Percentiles rank a stretch among this genome's conserved stretches.
Conservation (phyloP, 2,888 invertebrate species). For the Drosophila anomelani region DNA sequence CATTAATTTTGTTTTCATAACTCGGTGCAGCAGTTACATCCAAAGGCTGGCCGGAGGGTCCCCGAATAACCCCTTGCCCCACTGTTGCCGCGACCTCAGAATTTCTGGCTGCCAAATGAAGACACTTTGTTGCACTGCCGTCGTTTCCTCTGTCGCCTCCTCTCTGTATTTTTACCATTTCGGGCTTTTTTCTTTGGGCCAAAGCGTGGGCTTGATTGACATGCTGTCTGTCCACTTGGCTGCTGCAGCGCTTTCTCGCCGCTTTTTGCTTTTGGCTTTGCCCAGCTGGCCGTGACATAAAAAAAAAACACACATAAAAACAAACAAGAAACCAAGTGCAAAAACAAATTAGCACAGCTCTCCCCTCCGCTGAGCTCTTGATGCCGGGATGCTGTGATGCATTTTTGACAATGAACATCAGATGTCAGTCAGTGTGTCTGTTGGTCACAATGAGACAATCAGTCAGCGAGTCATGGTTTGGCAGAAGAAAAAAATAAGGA, state of each 20-base stretch:
- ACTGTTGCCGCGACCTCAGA: constrained; percentile 2
- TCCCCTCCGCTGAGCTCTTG: constrained; percentile 21
- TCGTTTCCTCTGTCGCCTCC: constrained; percentile 11
- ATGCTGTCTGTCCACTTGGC: constrained; percentile 56
- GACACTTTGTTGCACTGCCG: constrained; percentile 65
- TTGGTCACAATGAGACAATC: constrained; percentile 33
- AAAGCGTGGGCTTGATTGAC: constrained; percentile 71
- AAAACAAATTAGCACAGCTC: constrained; percentile 67
- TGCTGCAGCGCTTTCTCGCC: constrained; percentile 45
- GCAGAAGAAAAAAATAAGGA: neutral
- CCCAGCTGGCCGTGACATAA: constrained; percentile 68
- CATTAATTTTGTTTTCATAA: constrained; percentile 79
- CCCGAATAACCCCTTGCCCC: constrained; percentile 11
- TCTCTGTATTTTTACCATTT: constrained; percentile 35
- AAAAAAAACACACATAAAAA: constrained; percentile 21
- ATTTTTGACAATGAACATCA: constrained; percentile 76
- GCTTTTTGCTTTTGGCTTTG: constrained; percentile 54
- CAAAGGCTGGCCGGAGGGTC: constrained; percentile 15
- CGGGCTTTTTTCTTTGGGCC: constrained; percentile 35
- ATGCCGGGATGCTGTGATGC: constrained; percentile 46
- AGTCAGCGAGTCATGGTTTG: constrained; percentile 34
- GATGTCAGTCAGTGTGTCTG: constrained; percentile 52
- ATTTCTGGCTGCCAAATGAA: constrained; percentile 61
- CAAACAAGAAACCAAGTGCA: constrained; percentile 48
- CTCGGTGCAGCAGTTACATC: constrained; percentile 42